phyloP scores from a whole-genome alignment of 2,797 vertebrate species.

The Sebastes cheni region DNA sequence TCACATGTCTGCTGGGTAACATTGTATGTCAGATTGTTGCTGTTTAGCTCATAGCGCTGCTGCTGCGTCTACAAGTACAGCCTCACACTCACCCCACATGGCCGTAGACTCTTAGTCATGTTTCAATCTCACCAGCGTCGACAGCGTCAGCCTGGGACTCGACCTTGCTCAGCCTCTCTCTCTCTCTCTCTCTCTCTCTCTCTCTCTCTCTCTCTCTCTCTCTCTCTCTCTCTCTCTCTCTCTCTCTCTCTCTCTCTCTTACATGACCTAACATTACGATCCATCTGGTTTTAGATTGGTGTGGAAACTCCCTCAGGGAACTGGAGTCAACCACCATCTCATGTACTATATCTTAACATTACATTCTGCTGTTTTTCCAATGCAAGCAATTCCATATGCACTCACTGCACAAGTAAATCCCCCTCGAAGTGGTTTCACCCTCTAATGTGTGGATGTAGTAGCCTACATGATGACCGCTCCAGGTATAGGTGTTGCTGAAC shows the following conservation, averaged over 20 bases:
- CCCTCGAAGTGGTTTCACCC: not conserved
- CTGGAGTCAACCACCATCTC: not conserved
- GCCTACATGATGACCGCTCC: not conserved
- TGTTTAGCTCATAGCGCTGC: not conserved
- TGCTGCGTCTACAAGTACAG: no score
- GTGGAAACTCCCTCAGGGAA: not conserved
- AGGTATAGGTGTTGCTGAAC: not conserved
- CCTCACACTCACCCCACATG: not conserved
- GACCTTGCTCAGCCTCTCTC: not conserved
- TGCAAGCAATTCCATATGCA: not conserved
- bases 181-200: not conserved
- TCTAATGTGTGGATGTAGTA: not conserved
- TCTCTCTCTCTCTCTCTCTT: no score
- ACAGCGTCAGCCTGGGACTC: not conserved
- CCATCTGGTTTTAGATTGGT: not conserved
- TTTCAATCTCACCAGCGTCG: not conserved
- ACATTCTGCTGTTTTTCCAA: not conserved
- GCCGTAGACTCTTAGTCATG: not conserved
- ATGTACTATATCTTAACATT: not conserved
- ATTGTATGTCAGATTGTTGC: not conserved
- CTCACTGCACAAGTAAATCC: not conserved
- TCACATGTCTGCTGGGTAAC: no score
- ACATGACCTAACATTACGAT: not conserved
- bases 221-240: not conserved
- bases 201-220: no score